Evolutionary conservation across 2,113 vertebrate genomes (phyloP), one percentile per base, ranked within the genome.

Genomic region (Cichladusa arquata): DNA sequence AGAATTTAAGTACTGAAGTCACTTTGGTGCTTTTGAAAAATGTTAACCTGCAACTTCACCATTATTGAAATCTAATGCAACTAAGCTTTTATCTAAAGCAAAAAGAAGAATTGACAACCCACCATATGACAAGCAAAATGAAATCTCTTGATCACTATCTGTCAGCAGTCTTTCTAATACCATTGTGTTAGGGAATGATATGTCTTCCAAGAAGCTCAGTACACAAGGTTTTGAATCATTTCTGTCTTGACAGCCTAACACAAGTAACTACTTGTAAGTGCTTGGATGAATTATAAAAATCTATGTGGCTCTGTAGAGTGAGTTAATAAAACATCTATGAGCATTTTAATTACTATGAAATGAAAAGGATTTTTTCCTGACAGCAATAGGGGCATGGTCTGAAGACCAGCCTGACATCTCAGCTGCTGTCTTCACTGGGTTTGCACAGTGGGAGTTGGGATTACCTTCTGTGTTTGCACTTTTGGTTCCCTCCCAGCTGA

Each of bases 131-230:
- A 97, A 94, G 96, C 60, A 86, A 96, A 97, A 96, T 97, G 96
- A 97, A 96, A 95, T 97, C 94, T 95, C 96, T 95, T 96, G 96
- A 96, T 97, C 93, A 93, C 93, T 93, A 96, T 90, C 95, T 97
- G 96, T 96, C 96, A 97, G 93, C 88, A 93, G 60, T 92, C 90
- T 96, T 94, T 96, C 94, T 97, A 66, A 88, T 94, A 81, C 94
- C 93, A 97, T 97, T 97, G 94, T 97, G 95, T 96, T 94, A 95
- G 65, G 65, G 94, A 96, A 96, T 95, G 95, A 97, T 94, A 86
- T 96, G 95, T 93, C 95, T 97, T 97, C 95, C 82, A 94, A 96
- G 72, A 48, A 95, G 90, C 79, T 92, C 95, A 88, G 93, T 92
- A 96, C 82, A 95, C 92, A 92, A 83, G 88, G 82, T 78, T 90